These are phyloP conservation scores for Drosophila seguyi DNA, from an alignment of 1,140 invertebrate species.

Conservation along the genomic window DNA sequence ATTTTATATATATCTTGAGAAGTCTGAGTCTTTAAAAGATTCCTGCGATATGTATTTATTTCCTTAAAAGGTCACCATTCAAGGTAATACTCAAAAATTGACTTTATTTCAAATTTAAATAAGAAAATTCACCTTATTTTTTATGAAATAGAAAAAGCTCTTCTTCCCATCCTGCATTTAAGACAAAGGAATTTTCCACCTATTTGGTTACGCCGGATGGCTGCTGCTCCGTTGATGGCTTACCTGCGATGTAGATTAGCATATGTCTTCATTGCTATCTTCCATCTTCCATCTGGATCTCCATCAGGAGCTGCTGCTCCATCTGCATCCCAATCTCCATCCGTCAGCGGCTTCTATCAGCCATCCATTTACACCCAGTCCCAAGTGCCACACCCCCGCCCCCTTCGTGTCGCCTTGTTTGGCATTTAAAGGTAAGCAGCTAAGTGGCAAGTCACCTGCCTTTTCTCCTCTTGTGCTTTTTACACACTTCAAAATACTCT, in stretches of 20 bases:
- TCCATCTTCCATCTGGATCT: constrained; percentile 13
- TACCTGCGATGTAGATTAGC: constrained; percentile 37
- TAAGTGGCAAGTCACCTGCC: constrained; percentile 52
- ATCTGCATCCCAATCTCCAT: constrained; percentile 18
- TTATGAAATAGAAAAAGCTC: constrained; percentile 17
- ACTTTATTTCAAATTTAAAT: background rate
- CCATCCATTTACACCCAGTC: constrained; percentile 43
- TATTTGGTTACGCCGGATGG: constrained; percentile 27
- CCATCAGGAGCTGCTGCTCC: constrained; percentile 5
- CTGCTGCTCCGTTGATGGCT: constrained; percentile 26
- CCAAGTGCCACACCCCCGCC: constrained; percentile 17
- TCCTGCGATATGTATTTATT: background rate
- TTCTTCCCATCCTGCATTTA: constrained; percentile 21
- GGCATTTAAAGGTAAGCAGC: constrained; percentile 56
- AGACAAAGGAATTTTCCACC: constrained; percentile 36
- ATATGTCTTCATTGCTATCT: constrained; percentile 47
- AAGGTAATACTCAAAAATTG: no score
- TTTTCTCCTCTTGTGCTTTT: constrained; percentile 9
- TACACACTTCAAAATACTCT: constrained; percentile 10
- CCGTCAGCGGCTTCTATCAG: constrained; percentile 43
- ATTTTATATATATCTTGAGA: background rate
- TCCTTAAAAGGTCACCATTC: background rate
- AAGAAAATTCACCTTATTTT: background rate
- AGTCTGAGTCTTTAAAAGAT: constrained; percentile 18
- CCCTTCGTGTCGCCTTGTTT: constrained; percentile 43